phyloP scores from a whole-genome alignment of 2,888 invertebrate species.

The Coenonympha arcania region DNA sequence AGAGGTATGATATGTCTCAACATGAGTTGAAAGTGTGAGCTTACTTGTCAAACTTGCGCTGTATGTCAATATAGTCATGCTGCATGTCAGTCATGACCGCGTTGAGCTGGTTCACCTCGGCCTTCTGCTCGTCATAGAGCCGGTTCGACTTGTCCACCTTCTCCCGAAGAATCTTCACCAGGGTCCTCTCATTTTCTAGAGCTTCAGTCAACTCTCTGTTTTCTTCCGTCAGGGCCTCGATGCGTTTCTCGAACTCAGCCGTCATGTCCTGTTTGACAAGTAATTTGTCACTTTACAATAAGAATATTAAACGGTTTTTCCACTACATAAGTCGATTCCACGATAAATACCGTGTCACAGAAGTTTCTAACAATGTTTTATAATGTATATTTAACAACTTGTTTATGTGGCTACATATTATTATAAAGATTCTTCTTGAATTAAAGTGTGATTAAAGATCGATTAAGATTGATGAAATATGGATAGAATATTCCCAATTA shows the following conservation, averaged over 20 bases:
- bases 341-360: too few species aligned
- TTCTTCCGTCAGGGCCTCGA: conserved; percentile 65
- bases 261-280: conserved; percentile 50
- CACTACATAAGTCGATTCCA: too few species aligned
- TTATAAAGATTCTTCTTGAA: too few species aligned
- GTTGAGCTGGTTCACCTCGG: conserved; percentile 61
- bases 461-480: too few species aligned
- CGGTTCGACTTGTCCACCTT: conserved; percentile 67
- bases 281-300: conserved; percentile 31
- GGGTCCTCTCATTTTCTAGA: conserved; percentile 71
- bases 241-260: conserved; percentile 58
- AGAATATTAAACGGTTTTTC: too few species aligned
- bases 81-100: conserved; percentile 60
- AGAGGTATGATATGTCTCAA: too few species aligned
- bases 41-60: conserved; percentile 64
- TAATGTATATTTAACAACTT: too few species aligned
- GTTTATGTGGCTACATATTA: too few species aligned
- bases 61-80: conserved; percentile 57
- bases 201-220: conserved; percentile 64
- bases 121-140: conserved; percentile 68
- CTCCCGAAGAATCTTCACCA: conserved; percentile 65
- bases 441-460: too few species aligned
- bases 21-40: conserved; percentile 26
- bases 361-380: too few species aligned
- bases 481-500: too few species aligned